A percentile compares a stretch with the other conserved stretches of the same genome.
Conservation (phyloP, 30 jellyfish, hydroid and myxozoan species). For the Aurelia aurita region DNA sequence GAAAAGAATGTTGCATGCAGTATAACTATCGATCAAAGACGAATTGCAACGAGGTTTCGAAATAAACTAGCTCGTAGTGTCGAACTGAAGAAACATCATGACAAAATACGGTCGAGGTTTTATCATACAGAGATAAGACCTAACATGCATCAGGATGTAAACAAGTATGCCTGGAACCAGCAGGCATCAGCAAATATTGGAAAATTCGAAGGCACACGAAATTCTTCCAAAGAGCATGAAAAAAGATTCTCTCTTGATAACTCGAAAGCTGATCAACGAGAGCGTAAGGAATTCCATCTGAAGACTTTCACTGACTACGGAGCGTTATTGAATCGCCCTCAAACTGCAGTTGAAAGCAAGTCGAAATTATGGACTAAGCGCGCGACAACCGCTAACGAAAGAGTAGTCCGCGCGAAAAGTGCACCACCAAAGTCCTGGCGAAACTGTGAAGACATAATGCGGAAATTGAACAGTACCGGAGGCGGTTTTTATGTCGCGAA, state of each 20-base stretch:
- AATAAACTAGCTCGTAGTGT: constrained; percentile 50
- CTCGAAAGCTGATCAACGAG: background rate
- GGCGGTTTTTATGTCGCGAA: constrained; percentile 59
- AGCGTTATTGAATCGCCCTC: constrained; percentile 45
- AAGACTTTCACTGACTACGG: constrained; percentile 43
- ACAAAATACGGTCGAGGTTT: constrained; percentile 37
- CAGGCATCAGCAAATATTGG: background rate
- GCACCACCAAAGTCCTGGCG: constrained; percentile 72
- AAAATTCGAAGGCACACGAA: background rate
- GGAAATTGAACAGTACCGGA: constrained; percentile 40
- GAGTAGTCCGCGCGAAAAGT: constrained; percentile 72
- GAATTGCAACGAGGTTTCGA: constrained; percentile 60
- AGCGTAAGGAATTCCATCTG: constrained; percentile 30
- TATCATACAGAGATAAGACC: constrained; percentile 8
- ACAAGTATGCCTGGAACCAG: background rate
- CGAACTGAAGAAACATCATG: constrained; percentile 62
- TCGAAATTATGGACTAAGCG: constrained; percentile 54
- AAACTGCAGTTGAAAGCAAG: constrained; percentile 61
- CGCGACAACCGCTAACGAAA: constrained; percentile 55
- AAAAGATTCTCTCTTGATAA: background rate
- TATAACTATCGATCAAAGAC: constrained; percentile 55
- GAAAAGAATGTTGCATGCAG: constrained; percentile 71
- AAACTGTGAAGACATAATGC: constrained; percentile 56
- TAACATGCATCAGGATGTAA: background rate
- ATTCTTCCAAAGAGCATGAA: background rate